Base-by-base conservation (phyloP, 2,888 invertebrate genomes). In the Drosophila quinaria region DNA sequence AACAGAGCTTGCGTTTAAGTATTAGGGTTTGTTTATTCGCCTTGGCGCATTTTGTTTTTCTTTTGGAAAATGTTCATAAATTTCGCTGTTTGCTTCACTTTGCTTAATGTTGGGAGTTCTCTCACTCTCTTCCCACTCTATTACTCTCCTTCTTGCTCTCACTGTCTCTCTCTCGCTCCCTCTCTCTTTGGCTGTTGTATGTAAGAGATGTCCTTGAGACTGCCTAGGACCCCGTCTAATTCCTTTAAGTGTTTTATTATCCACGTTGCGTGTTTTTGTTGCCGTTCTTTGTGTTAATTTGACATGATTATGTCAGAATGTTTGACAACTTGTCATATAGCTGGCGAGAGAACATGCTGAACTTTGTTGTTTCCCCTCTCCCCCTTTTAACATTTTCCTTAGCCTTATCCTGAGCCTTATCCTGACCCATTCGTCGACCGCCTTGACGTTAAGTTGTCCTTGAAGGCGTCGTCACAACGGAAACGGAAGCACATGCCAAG, bases 271-370 rank as follows among this genome's bases (percentile, higher is more conserved):
- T 72, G 77, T 62, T 58, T 47, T 44, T 33, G 68, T 50, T 65
- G 47, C 63, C 64, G 56, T 68, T 80, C 67, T 62, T 59, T 75
- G 81, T 83, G 86, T 82, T 85, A 89, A 86, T 86, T 87, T 86
- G 89, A 89, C 86, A 85, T 85, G 89, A 89, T 89, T 89, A 87
- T 89, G 89, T 87, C 86, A 86, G 67, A 89, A 73, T 82, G 87
- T 87, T 86, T 86, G 87, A 80, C 86, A 87, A 85, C 71, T 80
- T 89, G 75, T 85, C 87, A 80, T 73, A 81, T 80, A 71, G 73
- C 71, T 54, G 51, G 44, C 58, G 44, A 69, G 52, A 58, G 56
- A 31, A 11, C 19, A 56, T 15, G 46, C 10, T 35, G 19, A 56
- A 33, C 41, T 55, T 44, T 19, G 25, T 19, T 17, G 29, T 4